These are phyloP conservation scores for Momotus momota DNA, from an alignment of 2,797 vertebrate species.

Conservation along the genomic window DNA sequence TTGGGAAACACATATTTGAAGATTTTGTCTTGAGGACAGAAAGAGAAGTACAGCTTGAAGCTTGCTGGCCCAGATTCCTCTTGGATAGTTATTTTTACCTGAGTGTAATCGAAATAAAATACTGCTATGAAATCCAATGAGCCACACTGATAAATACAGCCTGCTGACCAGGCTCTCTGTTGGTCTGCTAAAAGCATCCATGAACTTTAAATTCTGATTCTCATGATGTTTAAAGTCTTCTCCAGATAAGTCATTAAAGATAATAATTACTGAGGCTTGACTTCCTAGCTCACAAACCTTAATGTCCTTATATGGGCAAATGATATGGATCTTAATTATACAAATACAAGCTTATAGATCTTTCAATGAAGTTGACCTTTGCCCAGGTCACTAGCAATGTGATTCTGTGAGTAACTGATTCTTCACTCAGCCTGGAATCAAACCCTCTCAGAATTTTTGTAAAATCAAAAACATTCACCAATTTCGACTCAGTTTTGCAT, in stretches of 20 bases:
- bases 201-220: not conserved
- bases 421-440: not conserved
- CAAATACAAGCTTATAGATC: not conserved
- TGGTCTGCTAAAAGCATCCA: not conserved
- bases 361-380: not conserved
- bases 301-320: not conserved
- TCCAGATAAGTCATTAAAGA: not conserved
- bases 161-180: not conserved
- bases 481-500: not conserved
- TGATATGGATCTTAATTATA: not conserved
- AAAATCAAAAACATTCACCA: not conserved
- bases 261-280: not conserved
- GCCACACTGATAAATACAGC: not conserved
- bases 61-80: not conserved
- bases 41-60: not conserved
- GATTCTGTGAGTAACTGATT: not conserved
- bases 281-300: not conserved
- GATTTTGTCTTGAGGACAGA: not conserved
- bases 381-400: not conserved
- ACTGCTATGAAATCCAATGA: not conserved
- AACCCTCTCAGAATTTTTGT: not conserved
- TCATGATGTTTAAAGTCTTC: not conserved
- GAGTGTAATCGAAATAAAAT: not conserved
- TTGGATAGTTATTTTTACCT: not conserved
- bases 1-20: not conserved